Conservation (phyloP, 2,888 invertebrate genomes). For the Panorpa germanica region DNA sequence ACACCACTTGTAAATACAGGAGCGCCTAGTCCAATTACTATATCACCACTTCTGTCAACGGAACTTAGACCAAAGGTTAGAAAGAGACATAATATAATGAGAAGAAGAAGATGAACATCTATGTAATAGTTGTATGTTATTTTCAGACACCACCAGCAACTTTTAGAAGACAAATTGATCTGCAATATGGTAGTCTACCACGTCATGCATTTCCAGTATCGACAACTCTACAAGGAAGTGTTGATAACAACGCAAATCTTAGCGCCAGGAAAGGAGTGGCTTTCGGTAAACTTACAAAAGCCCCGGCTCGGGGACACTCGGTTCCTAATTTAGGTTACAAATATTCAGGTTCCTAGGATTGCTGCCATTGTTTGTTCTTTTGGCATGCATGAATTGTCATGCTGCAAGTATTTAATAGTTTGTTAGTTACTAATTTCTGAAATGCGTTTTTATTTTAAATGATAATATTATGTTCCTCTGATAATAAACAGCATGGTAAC, state of each 20-base stretch:
- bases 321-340: slow-evolving; percentile 79
- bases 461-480: too few relatives aligned
- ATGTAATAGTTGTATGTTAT: slow-evolving; percentile 7
- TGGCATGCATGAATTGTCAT: slow-evolving; percentile 4
- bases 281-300: slow-evolving; percentile 43
- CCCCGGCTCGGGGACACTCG: slow-evolving; percentile 60
- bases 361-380: too few relatives aligned
- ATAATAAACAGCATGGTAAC: too few relatives aligned
- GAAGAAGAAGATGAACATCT: too few relatives aligned
- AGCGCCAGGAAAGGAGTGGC: slow-evolving; percentile 41
- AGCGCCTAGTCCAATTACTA: slow-evolving; percentile 20
- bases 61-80: slow-evolving; percentile 6
- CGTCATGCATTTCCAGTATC: slow-evolving; percentile 35
- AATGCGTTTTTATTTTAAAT: too few relatives aligned
- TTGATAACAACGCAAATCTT: slow-evolving; percentile 7
- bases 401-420: neutral
- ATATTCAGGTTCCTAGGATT: slow-evolving; percentile 9
- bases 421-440: too few relatives aligned
- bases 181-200: slow-evolving; percentile 67
- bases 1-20: slow-evolving; percentile 20
- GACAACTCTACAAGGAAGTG: slow-evolving; percentile 9
- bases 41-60: neutral
- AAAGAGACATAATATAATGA: too few relatives aligned
- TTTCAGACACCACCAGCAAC: slow-evolving; percentile 55
- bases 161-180: slow-evolving; percentile 51